Evolutionary conservation across 2,113 vertebrate species (phyloP).

Genomic region (Pomatostomus ruficeps): DNA sequence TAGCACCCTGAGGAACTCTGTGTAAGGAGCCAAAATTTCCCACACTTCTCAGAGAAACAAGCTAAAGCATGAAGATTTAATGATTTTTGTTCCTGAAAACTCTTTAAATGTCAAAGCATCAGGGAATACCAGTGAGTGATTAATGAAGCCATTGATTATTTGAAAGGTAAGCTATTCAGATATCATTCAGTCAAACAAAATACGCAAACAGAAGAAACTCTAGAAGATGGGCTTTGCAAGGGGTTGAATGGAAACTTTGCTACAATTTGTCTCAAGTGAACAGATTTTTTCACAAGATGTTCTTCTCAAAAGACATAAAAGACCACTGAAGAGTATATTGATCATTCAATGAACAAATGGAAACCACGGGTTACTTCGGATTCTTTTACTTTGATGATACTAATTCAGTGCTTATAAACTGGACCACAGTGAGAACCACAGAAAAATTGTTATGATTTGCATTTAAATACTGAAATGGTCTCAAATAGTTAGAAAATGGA

Average conservation of each 20-base stretch:
- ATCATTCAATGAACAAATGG: neutral
- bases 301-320: neutral
- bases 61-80: neutral
- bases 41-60: neutral
- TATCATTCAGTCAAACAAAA: neutral
- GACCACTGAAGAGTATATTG: neutral
- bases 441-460: neutral
- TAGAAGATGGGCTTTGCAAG: neutral
- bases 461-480: neutral
- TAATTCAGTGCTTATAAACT: neutral
- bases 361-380: neutral
- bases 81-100: neutral
- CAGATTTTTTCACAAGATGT: neutral
- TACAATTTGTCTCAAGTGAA: neutral
- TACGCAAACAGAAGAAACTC: neutral
- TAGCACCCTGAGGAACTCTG: neutral
- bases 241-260: neutral
- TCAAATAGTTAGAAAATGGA: neutral
- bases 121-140: neutral
- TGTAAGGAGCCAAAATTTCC: neutral
- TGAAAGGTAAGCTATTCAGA: neutral
- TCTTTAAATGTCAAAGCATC: neutral
- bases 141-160: neutral
- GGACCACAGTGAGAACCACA: neutral
- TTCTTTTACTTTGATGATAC: neutral